Base-by-base conservation (phyloP, 2,113 vertebrate species). In the Theristicus caerulescens region DNA sequence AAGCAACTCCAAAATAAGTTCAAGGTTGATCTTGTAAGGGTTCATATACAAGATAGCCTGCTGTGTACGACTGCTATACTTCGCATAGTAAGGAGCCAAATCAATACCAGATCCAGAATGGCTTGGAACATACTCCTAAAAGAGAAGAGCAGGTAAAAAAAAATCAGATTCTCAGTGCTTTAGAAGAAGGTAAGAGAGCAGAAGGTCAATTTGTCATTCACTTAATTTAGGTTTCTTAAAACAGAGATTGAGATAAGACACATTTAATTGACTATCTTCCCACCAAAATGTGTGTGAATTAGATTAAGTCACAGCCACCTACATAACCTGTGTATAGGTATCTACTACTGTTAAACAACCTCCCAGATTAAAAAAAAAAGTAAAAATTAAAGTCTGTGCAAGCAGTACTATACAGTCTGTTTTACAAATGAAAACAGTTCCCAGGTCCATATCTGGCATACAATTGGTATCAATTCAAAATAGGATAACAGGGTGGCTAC, bases 11-110 rank as follows among this genome's bases (percentile, higher is more conserved):
- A 99, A 94, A 86, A 99, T 98, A 81, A 99, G 98, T 89, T 99
- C 99, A 97, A 99, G 98, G 95, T 99, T 99, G 97, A 99, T 99
- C 97, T 99, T 99, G 88, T 99, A 98, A 20, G 99, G 99, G 96
- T 99, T 99, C 99, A 99, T 99, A 93, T 98, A 99, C 55, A 99
- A 98, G 89, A 99, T 81, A 69, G 99, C 98, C 40, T 99, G 98
- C 26, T 98, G 98, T 4, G 99, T 99, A 55, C 98, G 98, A 92
- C 32, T 98, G 96, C 99, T 99, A 51, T 98, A 99, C 94, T 99
- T 98, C 5, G 98, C 98, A 61, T 99, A 98, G 72, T 98, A 98
- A 16, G 98, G 98, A 86, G 98, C 97, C 94, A 99, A 97, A 84
- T 98, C 97, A 27, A 97, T 97, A 88, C 97, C 96, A 49, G 97